Evolutionary conservation across 2,888 invertebrate genomes (phyloP), one percentile per base, ranked within the genome.

Genomic region (Rotaria sp.): DNA sequence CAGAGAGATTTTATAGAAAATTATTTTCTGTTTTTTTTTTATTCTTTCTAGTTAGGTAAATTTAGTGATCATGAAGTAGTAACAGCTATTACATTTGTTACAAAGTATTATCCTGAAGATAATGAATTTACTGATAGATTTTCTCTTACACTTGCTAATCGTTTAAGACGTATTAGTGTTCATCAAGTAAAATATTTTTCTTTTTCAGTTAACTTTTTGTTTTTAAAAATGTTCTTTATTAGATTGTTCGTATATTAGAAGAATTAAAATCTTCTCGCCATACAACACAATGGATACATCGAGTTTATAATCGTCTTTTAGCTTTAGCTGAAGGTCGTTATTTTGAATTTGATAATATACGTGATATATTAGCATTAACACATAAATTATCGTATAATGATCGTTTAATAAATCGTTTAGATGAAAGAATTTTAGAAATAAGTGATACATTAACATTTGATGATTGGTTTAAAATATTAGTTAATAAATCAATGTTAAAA

Each of bases 401-500:
- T 80, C 80, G 80, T 24, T 80, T 80, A 45, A 80, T 80, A 24
- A 80, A 80, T 80, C 80, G 80, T 45, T n/a, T 80, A 10, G 80
- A 80, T 80, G 80, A 80, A 80, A 24, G 80, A 80, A 80, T 80
- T 45, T 80, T 80, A 80, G 80, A 80, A 80, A 80, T 80, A 41
- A 45, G 13, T 26, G 80, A 80, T n/a, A 80, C 24, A 2, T 45
- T 80, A n/a, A 45, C 45, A n/a, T 80, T 45, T 80, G 80, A 80
- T 80, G 80, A 80, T 80, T 80, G 80, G 80, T 80, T 45, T 45
- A 80, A 80, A 45, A 80, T 80, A 26, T 45, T 80, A 80, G 45
- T 80, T 45, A 80, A 80, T 45, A 80, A 80, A 80, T 80, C 80
- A 26, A 80, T 80, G 80, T 80, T 80, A 80, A 80, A 80, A 80